Evolutionary conservation across 1,140 invertebrate genomes (phyloP), one percentile per base, ranked within the genome.

Genomic region (Nymphalis io): DNA sequence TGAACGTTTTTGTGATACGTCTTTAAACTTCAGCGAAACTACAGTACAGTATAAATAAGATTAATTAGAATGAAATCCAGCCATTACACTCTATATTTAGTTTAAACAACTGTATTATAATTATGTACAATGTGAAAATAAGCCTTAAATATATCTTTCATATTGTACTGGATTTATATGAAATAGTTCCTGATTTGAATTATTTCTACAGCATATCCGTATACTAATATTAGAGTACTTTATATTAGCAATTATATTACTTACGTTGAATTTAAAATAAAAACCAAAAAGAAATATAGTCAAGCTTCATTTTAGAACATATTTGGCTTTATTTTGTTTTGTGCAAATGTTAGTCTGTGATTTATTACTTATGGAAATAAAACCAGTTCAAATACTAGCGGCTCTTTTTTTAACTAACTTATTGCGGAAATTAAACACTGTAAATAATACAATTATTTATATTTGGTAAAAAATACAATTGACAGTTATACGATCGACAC

Each of bases 321-420:
- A 51, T 8, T 51, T 55, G 23, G 18, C 23, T 81, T 98, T 98
- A 82, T 97, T 97, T 90, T 96, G 20, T 48, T 39, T 68, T 60
- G 46, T 68, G 51, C 67, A 69, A 69, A 61, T 57, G 55, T 57
- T 69, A 69, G 60, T 62, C 67, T 69, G 67, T 69, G 67, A 68
- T 68, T 63, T 63, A 53, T 42, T 63, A 13, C 11, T 55, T 27
- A 55, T 63, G 16, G 53, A 51, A 63, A 63, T 61, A 63, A 51
- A 63, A 51, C 21, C 20, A 63, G 15, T 63, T 62, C 11, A 53
- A 63, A 39, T 61, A 20, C 11, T 46, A 16, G 3, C 23, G 42
- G 1, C 0, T 33, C 1, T 8, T 33, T 33, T 33, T 8, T 33
- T 33, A 8, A 33, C 27, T 33, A 5, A 33, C 27, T 33, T 33